Conservation (phyloP, 2,888 invertebrate genomes). For the Ennomos erosarius region DNA sequence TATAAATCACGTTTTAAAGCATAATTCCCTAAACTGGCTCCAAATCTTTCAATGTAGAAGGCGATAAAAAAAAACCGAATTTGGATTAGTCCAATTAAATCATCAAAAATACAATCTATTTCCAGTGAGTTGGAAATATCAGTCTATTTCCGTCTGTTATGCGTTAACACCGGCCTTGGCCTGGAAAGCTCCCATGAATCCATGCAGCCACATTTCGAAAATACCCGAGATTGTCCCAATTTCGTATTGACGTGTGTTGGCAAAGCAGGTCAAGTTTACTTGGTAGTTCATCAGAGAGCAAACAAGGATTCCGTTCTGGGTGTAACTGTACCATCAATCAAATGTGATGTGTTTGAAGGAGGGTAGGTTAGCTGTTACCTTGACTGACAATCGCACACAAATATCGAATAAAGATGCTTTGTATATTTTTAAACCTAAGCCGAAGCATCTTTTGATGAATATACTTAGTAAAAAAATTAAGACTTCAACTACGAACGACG, state of each 20-base stretch:
- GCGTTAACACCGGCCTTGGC: slow-evolving; percentile 47
- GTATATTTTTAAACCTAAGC: no score
- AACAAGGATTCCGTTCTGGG: slow-evolving; percentile 46
- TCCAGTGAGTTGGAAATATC: no score
- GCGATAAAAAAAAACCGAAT: slow-evolving; percentile 5
- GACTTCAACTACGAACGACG: no score
- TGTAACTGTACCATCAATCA: slow-evolving; percentile 43
- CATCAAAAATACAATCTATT: slow-evolving; percentile 14
- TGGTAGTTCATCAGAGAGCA: slow-evolving; percentile 39
- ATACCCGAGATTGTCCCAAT: slow-evolving; percentile 30
- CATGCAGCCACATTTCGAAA: slow-evolving; percentile 38
- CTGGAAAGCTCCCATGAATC: slow-evolving; percentile 38
- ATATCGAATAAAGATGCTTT: no score
- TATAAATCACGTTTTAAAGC: no score
- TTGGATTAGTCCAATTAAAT: slow-evolving; percentile 2
- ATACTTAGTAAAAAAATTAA: no score
- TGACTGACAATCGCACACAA: no score
- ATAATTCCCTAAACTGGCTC: no score
- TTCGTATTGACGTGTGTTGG: slow-evolving; percentile 20
- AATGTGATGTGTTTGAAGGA: slow-evolving; percentile 28
- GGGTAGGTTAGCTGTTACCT: background rate
- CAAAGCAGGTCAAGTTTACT: slow-evolving; percentile 40
- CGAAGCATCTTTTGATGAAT: no score
- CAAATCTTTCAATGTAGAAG: slow-evolving; percentile 1
- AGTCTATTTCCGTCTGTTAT: slow-evolving; percentile 20